Conservation (phyloP, 2,797 vertebrate genomes). For the Martes flavigula region DNA sequence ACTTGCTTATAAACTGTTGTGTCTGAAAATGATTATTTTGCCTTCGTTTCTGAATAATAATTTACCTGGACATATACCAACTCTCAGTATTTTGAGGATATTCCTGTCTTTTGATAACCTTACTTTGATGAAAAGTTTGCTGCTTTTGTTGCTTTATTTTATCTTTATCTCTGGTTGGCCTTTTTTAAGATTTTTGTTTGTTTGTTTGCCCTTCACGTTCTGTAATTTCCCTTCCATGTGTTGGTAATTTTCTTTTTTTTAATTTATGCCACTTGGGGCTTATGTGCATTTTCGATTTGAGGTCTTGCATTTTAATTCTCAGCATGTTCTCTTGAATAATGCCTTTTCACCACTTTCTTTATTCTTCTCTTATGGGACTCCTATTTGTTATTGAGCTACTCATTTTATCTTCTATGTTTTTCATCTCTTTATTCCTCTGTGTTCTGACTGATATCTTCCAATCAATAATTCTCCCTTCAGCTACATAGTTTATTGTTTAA, state of each 20-base stretch:
- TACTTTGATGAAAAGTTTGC: slow-evolving; percentile 55
- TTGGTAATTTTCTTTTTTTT: slow-evolving; percentile 19
- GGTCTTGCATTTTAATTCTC: not conserved
- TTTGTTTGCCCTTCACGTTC: slow-evolving; percentile 41
- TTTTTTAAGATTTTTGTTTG: slow-evolving; percentile 1
- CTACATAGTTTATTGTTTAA: not conserved
- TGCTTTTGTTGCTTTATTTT: slow-evolving; percentile 60
- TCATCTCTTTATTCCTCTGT: not conserved
- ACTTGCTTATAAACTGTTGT: slow-evolving; percentile 20
- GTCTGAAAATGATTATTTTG: slow-evolving; percentile 65
- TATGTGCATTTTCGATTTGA: slow-evolving; percentile 14
- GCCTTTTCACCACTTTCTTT: not conserved
- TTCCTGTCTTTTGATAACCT: slow-evolving; percentile 52
- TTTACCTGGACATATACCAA: not conserved
- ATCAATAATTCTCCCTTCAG: not conserved
- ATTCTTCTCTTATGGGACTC: not conserved
- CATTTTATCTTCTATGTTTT: slow-evolving; percentile 23
- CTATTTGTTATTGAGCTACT: slow-evolving; percentile 4
- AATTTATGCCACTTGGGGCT: not conserved
- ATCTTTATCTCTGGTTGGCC: slow-evolving; percentile 42
- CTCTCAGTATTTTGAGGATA: slow-evolving; percentile 47
- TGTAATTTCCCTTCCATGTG: not conserved
- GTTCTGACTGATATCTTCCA: not conserved
- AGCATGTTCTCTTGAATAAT: slow-evolving; percentile 34
- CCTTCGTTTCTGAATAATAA: slow-evolving; percentile 50